These are phyloP conservation scores for Sula dactylatra DNA, from an alignment of 2,113 vertebrate genomes.

Conservation along the genomic window DNA sequence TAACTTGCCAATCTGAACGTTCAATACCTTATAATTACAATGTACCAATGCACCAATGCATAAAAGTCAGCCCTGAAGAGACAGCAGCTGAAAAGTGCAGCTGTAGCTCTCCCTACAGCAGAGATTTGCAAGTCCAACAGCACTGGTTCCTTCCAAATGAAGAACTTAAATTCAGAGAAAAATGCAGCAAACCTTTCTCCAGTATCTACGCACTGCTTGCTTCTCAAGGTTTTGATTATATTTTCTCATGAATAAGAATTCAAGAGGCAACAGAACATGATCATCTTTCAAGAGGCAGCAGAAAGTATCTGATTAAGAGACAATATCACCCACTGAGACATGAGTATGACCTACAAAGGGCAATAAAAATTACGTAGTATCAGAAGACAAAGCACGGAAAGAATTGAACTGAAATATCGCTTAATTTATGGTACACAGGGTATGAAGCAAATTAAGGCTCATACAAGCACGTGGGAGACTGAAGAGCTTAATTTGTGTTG, in stretches of 20 bases:
- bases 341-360: background rate
- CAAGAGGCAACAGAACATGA: background rate
- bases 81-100: background rate
- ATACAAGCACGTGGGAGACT: background rate
- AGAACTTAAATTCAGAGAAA: background rate
- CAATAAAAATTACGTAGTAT: background rate
- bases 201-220: background rate
- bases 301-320: background rate
- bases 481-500: background rate
- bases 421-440: background rate
- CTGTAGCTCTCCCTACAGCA: background rate
- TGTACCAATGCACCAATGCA: rapidly evolving
- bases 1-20: background rate
- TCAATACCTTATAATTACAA: background rate
- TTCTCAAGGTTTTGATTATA: background rate
- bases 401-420: background rate
- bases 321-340: background rate
- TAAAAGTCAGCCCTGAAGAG: background rate
- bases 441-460: conserved; percentile 10
- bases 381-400: background rate
- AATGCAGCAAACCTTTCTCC: background rate
- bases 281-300: background rate
- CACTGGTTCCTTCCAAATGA: background rate
- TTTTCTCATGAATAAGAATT: background rate
- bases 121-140: background rate